Base-by-base conservation (phyloP, 2,113 vertebrate genomes). In the Piprites chloris region DNA sequence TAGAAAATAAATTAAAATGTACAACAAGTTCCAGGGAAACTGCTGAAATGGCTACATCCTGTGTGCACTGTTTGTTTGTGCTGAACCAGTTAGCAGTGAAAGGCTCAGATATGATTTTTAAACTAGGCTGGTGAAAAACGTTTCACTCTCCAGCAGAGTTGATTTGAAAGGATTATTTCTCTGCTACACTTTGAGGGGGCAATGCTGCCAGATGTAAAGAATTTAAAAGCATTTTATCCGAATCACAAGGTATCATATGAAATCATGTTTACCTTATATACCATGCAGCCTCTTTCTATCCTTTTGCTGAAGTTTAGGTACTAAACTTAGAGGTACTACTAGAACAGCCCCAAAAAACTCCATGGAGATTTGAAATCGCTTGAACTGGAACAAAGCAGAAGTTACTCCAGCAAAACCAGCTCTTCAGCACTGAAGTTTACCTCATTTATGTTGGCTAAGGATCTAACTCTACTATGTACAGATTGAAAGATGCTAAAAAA, bases 61-160 rank as follows among this genome's bases (percentile, higher is more conserved):
- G 68, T 23, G 66, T 49, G 68, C 63, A 68, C 32, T 62, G 75
- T 88, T 62, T 68, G 71, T 86, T 92, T 86, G 72, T 59, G 73
- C 93, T 93, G 86, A 95, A 95, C 63, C 56, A 79, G 88, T 84
- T 85, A 90, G 61, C 69, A 61, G 47, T 63, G 71, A 92, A 90
- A 66, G 65, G 14, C 27, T 94, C 84, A 67, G 56, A 83, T 50
- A 67, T 1, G 24, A 85, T 82, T 95, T 79, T 76, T 82, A 88
- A 95, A 88, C 47, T 46, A 66, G 37, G 49, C 24, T 91, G 42
- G 27, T 81, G 77, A 90, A 77, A 91, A 83, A 67, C 28, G 80
- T 67, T 91, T 90, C 41, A n/a, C 35, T 66, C n/a, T 59, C 73
- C 73, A 87, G 46, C 68, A 56, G 59, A 87, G 19, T 23, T 77